Percentiles rank a stretch among this genome's conserved stretches.
These are phyloP conservation scores for Actinia tenebrosa DNA, from an alignment of 64 coral and sea anemone species.

Conservation along the genomic window DNA sequence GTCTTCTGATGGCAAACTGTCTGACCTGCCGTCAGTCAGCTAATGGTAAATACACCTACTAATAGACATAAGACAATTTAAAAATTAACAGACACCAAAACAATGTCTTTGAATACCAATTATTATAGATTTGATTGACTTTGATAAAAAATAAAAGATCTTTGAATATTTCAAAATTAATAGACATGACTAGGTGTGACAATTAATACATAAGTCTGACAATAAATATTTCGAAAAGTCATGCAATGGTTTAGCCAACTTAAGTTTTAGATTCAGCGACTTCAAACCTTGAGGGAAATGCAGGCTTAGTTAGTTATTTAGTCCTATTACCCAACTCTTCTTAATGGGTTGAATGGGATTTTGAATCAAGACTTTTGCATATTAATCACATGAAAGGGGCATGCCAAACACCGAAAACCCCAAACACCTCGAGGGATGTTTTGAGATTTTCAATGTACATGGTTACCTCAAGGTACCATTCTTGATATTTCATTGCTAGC, in stretches of 20 bases:
- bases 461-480: background rate
- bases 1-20: background rate
- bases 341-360: background rate
- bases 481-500: background rate
- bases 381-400: background rate
- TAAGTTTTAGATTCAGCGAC: background rate
- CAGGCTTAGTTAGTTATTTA: background rate
- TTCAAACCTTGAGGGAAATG: background rate
- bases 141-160: background rate
- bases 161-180: background rate
- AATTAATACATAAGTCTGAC: background rate
- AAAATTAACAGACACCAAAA: conserved; percentile 2
- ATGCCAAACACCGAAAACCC: background rate
- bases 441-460: background rate
- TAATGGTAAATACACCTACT: background rate
- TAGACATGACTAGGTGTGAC: background rate
- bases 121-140: background rate
- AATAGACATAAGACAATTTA: background rate
- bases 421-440: background rate
- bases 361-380: background rate
- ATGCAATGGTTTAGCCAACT: background rate
- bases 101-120: background rate
- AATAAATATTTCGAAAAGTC: background rate
- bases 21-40: background rate
- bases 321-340: background rate